phyloP scores from a whole-genome alignment of 2,797 vertebrate genomes.

The Characodon lateralis region DNA sequence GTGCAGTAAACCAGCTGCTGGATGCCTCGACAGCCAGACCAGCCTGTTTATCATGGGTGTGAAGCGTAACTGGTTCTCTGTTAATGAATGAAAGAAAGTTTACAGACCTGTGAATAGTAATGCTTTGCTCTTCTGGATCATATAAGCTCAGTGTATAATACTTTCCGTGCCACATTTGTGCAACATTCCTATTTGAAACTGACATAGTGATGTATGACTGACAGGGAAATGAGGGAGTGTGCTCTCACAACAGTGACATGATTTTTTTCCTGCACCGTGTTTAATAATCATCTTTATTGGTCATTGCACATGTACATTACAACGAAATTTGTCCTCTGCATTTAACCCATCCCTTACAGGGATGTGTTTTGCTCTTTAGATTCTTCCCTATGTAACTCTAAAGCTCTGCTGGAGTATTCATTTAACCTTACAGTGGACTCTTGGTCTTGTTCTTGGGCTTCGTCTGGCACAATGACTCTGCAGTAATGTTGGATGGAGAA shows the following conservation, averaged over 20 bases:
- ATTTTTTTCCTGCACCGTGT: constrained; percentile 12
- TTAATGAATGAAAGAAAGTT: constrained; percentile 46
- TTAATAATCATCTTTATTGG: too few relatives aligned
- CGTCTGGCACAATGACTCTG: constrained; percentile 10
- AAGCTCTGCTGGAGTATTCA: neutral
- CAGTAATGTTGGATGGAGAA: constrained; percentile 17
- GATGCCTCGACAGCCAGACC: constrained; percentile 16
- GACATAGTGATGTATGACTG: too few relatives aligned
- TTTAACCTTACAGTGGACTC: neutral
- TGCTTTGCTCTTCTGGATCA: constrained; percentile 22
- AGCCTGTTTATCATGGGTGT: constrained; percentile 20
- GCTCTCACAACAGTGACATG: too few relatives aligned
- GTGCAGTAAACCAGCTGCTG: constrained; percentile 17
- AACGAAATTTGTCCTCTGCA: too few relatives aligned
- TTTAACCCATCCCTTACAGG: too few relatives aligned
- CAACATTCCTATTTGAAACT: too few relatives aligned
- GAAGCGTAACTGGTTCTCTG: constrained; percentile 49
- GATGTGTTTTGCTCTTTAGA: constrained; percentile 2
- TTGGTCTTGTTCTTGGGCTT: neutral
- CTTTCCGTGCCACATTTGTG: neutral
- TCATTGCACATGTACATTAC: too few relatives aligned
- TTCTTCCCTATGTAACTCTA: constrained; percentile 6
- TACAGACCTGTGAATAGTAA: neutral
- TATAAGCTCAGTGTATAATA: constrained; percentile 30
- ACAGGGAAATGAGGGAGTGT: too few relatives aligned